Conservation (phyloP, 2,888 invertebrate genomes). For the Drosophila algonquin region DNA sequence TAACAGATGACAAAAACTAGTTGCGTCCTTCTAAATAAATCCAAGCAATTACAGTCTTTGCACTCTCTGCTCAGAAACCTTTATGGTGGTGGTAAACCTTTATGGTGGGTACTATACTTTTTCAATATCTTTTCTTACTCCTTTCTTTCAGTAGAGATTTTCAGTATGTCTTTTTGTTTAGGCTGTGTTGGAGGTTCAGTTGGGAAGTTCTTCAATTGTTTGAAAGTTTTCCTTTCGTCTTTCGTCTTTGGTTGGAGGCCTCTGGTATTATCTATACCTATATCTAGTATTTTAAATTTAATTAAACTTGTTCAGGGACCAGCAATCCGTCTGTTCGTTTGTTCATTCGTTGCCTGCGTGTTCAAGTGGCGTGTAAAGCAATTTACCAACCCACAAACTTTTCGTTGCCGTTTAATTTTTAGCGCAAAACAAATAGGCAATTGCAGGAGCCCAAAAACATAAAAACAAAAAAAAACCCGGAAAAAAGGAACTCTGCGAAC, state of each 20-base stretch:
- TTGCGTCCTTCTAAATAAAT: neutral
- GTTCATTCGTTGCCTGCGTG: constrained; percentile 68
- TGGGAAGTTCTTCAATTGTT: constrained; percentile 2
- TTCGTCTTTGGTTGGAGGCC: constrained; percentile 4
- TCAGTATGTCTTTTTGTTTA: neutral
- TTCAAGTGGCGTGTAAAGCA: constrained; percentile 78
- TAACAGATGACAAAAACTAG: neutral
- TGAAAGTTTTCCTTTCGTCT: constrained; percentile 6
- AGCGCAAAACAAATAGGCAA: constrained; percentile 75
- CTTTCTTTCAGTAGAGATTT: too few relatives aligned
- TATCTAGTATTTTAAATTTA: constrained; percentile 60
- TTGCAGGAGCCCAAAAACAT: constrained; percentile 41
- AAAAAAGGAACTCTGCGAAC: constrained; percentile 26
- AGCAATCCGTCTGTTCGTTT: constrained; percentile 31
- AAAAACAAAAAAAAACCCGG: constrained; percentile 4
- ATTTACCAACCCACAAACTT: constrained; percentile 58
- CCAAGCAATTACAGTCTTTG: too few relatives aligned
- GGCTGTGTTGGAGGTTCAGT: neutral
- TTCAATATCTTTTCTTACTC: too few relatives aligned
- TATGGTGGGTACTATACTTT: too few relatives aligned
- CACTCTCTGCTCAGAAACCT: too few relatives aligned
- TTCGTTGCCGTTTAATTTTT: constrained; percentile 66
- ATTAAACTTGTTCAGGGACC: constrained; percentile 57
- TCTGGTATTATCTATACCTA: constrained; percentile 9
- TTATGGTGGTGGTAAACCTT: too few relatives aligned